These are phyloP conservation scores for Dilophus febrilis DNA, from an alignment of 2,888 invertebrate genomes.

Conservation along the genomic window DNA sequence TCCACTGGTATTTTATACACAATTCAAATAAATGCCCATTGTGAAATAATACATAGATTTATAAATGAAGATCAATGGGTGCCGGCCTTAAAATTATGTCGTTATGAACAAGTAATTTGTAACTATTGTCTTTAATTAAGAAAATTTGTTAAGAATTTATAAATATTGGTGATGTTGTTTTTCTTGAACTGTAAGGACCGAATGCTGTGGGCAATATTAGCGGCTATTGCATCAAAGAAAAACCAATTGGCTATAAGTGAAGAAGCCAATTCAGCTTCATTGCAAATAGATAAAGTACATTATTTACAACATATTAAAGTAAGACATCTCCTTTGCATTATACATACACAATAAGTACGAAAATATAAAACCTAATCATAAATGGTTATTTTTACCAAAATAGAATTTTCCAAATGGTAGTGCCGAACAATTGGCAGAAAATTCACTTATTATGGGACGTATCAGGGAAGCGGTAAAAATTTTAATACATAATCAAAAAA, in stretches of 20 bases:
- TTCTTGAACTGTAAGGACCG: no score
- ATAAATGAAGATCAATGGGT: constrained; percentile 67
- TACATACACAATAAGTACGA: not conserved
- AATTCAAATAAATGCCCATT: constrained; percentile 25
- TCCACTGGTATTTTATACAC: constrained; percentile 71
- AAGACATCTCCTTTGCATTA: constrained; percentile 11
- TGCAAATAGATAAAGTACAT: constrained; percentile 70
- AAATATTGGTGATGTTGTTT: no score
- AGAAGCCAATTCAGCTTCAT: constrained; percentile 85
- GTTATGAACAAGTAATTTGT: constrained; percentile 19
- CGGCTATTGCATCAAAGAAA: constrained; percentile 74
- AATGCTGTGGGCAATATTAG: constrained; percentile 86
- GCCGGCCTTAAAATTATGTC: constrained; percentile 64
- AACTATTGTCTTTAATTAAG: no score
- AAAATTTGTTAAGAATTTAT: no score
- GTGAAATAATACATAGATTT: constrained; percentile 42
- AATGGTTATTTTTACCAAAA: not conserved
- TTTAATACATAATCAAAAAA: constrained; percentile 26
- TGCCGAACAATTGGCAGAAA: constrained; percentile 30
- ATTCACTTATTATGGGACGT: constrained; percentile 27
- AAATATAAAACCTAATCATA: not conserved
- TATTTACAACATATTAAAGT: constrained; percentile 71
- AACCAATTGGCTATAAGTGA: constrained; percentile 81
- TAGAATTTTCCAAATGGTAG: constrained; percentile 18
- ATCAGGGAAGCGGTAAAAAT: constrained; percentile 29